phyloP scores from a whole-genome alignment of 1,140 invertebrate genomes.

The Drosophila yakuba region DNA sequence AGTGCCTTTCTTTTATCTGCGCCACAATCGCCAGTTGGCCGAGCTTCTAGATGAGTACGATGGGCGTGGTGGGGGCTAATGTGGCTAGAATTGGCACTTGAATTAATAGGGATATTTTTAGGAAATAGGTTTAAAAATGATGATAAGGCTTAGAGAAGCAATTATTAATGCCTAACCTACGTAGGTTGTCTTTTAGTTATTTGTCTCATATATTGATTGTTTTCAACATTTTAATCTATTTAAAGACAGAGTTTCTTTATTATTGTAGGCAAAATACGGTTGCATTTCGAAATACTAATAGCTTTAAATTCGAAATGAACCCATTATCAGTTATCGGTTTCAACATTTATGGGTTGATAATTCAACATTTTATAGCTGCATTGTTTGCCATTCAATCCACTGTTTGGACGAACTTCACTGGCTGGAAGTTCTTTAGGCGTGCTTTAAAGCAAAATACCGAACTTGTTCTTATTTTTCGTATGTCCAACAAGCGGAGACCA shows the following conservation, averaged over 20 bases:
- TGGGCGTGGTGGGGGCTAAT: conserved; percentile 4
- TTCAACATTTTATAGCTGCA: neutral
- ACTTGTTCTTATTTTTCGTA: conserved; percentile 59
- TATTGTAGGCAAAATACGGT: too few relatives aligned
- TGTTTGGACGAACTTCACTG: conserved; percentile 26
- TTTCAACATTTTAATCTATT: too few relatives aligned
- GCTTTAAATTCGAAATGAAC: too few relatives aligned
- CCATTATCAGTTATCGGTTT: too few relatives aligned
- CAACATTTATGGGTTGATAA: too few relatives aligned
- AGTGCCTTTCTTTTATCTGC: conserved; percentile 80
- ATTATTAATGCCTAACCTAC: too few relatives aligned
- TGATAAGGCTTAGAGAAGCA: too few relatives aligned
- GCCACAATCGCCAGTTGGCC: conserved; percentile 67
- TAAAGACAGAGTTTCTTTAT: too few relatives aligned
- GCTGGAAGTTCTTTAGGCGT: conserved; percentile 42
- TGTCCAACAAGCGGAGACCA: conserved; percentile 30
- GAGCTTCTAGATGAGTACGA: conserved; percentile 16
- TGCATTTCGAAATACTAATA: too few relatives aligned
- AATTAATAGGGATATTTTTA: neutral
- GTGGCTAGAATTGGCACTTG: neutral
- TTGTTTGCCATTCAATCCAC: conserved; percentile 4
- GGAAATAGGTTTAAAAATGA: too few relatives aligned
- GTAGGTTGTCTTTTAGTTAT: too few relatives aligned
- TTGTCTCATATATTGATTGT: too few relatives aligned
- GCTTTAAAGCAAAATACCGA: conserved; percentile 70